A percentile compares a stretch with the other conserved stretches of the same genome.
phyloP scores from a whole-genome alignment of 2,888 invertebrate genomes.

The Sphaerophoria taeniata region DNA sequence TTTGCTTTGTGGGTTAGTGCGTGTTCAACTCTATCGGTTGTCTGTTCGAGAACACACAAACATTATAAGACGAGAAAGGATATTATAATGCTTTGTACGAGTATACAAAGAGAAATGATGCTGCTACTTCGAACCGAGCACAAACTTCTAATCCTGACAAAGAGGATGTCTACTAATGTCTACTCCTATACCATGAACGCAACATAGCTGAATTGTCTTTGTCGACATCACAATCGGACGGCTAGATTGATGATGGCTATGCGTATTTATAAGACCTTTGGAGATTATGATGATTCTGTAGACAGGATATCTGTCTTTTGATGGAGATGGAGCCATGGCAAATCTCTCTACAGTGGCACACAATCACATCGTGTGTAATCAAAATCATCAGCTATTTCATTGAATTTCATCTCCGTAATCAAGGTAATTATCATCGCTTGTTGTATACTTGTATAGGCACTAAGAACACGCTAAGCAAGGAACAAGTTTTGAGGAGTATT shows the following conservation, averaged over 20 bases:
- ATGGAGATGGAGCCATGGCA: no score
- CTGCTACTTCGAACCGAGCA: not conserved
- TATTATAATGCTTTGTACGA: conserved; percentile 9
- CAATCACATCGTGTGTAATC: conserved; percentile 71
- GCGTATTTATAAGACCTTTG: conserved; percentile 24
- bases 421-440: conserved; percentile 64
- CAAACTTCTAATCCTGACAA: not conserved
- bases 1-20: conserved; percentile 64
- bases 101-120: conserved; percentile 25
- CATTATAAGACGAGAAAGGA: conserved; percentile 31
- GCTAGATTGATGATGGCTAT: conserved; percentile 55
- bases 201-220: not conserved
- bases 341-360: conserved; percentile 55
- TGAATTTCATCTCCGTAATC: conserved; percentile 61
- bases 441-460: not conserved
- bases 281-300: conserved; percentile 47
- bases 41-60: conserved; percentile 47
- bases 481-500: no score
- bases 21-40: conserved; percentile 49
- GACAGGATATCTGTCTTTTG: conserved; percentile 22
- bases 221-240: conserved; percentile 2
- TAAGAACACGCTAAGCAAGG: not conserved
- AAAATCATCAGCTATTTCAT: conserved; percentile 70
- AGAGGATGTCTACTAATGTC: not conserved
- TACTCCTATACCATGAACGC: no score